These are phyloP conservation scores for Agapetus fuscipes DNA, from an alignment of 2,888 invertebrate genomes.

Conservation along the genomic window DNA sequence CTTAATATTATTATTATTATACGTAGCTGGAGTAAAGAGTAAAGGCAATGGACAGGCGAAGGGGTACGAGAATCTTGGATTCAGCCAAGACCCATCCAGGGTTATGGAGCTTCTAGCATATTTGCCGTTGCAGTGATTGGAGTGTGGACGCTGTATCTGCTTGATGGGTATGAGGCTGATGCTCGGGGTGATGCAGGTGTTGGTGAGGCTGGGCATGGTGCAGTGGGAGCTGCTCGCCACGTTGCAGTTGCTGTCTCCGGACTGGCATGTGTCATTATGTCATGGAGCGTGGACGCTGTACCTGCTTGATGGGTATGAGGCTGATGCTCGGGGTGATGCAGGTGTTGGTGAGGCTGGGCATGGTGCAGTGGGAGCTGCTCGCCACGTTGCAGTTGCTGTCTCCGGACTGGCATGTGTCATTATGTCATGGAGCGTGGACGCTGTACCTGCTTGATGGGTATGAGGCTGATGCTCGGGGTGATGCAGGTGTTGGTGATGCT, in stretches of 20 bases:
- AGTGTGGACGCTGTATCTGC: too few relatives aligned
- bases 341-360: slow-evolving; percentile 42
- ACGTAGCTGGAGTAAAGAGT: too few relatives aligned
- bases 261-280: slow-evolving; percentile 38
- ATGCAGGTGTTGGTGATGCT: slow-evolving; percentile 50
- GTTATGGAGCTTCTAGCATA: too few relatives aligned
- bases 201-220: slow-evolving; percentile 35
- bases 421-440: too few relatives aligned
- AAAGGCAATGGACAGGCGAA: too few relatives aligned
- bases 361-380: slow-evolving; percentile 50
- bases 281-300: too few relatives aligned
- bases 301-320: slow-evolving; percentile 77
- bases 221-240: slow-evolving; percentile 61
- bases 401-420: slow-evolving; percentile 49
- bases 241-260: slow-evolving; percentile 66
- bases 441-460: slow-evolving; percentile 71
- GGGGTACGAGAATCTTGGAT: too few relatives aligned
- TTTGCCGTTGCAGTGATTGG: too few relatives aligned
- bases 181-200: slow-evolving; percentile 66
- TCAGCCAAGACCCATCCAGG: too few relatives aligned
- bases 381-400: slow-evolving; percentile 68
- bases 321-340: slow-evolving; percentile 78
- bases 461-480: slow-evolving; percentile 76
- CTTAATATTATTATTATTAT: too few relatives aligned
- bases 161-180: slow-evolving; percentile 82